A percentile compares a stretch with the other conserved stretches of the same genome.
Conservation (phyloP, 2,797 vertebrate species). For the Rallus crepitans region DNA sequence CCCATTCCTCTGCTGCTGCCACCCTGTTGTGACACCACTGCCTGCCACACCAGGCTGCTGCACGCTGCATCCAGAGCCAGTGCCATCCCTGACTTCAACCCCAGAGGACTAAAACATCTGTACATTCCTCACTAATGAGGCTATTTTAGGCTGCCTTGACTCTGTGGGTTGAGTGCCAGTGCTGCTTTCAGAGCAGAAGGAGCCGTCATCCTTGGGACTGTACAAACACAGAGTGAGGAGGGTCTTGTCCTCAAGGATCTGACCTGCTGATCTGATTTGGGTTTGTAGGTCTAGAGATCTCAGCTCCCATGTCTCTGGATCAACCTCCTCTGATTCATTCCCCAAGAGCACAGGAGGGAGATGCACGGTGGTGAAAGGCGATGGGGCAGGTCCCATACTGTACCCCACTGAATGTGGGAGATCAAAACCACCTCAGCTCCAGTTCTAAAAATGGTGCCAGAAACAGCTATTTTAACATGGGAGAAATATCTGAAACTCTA, state of each 20-base stretch:
- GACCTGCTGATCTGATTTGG: accelerated
- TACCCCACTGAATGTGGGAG: background rate
- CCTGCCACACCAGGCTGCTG: background rate
- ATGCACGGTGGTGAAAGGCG: accelerated
- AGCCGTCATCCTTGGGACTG: background rate
- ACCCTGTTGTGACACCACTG: background rate
- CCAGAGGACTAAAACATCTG: background rate
- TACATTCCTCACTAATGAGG: background rate
- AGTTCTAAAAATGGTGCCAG: background rate
- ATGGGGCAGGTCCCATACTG: background rate
- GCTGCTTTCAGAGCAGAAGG: background rate
- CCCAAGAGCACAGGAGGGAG: background rate
- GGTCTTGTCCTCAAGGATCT: background rate
- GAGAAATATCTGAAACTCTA: background rate
- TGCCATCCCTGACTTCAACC: background rate
- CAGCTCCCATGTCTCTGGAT: background rate
- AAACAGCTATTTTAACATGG: background rate
- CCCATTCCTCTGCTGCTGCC: background rate
- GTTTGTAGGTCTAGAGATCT: background rate
- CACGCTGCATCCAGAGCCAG: accelerated
- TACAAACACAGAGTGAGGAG: accelerated
- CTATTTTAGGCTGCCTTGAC: background rate
- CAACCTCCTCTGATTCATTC: accelerated
- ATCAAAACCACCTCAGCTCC: background rate
- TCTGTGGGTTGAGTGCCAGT: background rate